A percentile compares a stretch with the other conserved stretches of the same genome.
Conservation (phyloP, 2,113 vertebrate species). For the Myotis davidii region DNA sequence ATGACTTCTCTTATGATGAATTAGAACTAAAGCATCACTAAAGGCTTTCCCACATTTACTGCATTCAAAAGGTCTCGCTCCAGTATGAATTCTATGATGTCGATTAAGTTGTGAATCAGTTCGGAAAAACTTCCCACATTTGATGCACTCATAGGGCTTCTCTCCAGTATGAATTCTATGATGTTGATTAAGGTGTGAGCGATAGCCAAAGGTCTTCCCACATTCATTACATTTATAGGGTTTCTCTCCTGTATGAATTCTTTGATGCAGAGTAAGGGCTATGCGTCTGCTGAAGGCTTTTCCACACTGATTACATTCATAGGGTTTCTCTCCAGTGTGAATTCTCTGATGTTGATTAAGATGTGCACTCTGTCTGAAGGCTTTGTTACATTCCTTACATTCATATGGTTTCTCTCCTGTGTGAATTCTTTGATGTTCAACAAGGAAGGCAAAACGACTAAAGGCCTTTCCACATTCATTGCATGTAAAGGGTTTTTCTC, state of each 20-base stretch:
- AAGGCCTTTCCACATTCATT: constrained; percentile 79
- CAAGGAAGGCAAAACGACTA: constrained; percentile 73
- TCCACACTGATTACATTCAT: constrained; percentile 68
- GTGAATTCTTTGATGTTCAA: constrained; percentile 77
- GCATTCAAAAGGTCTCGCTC: constrained; percentile 74
- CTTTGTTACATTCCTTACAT: constrained; percentile 78
- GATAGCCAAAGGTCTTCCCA: constrained; percentile 75
- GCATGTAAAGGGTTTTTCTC: constrained; percentile 80
- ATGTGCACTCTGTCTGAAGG: constrained; percentile 76
- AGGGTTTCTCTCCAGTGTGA: constrained; percentile 79
- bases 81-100: constrained; percentile 78
- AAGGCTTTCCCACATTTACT: constrained; percentile 75
- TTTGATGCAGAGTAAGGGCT: constrained; percentile 74
- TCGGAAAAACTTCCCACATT: constrained; percentile 79
- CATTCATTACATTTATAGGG: constrained; percentile 76
- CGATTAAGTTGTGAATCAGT: constrained; percentile 78
- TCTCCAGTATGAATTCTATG: constrained; percentile 77
- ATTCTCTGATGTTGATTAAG: constrained; percentile 79
- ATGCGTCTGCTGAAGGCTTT: constrained; percentile 77
- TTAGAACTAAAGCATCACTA: constrained; percentile 68
- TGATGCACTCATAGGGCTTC: constrained; percentile 76
- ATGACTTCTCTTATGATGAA: constrained; percentile 75
- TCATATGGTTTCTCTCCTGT: constrained; percentile 79
- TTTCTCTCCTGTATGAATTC: constrained; percentile 77
- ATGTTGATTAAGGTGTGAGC: constrained; percentile 77